Evolutionary conservation across 2,797 vertebrate species (phyloP).

Genomic region (Varecia variegata): DNA sequence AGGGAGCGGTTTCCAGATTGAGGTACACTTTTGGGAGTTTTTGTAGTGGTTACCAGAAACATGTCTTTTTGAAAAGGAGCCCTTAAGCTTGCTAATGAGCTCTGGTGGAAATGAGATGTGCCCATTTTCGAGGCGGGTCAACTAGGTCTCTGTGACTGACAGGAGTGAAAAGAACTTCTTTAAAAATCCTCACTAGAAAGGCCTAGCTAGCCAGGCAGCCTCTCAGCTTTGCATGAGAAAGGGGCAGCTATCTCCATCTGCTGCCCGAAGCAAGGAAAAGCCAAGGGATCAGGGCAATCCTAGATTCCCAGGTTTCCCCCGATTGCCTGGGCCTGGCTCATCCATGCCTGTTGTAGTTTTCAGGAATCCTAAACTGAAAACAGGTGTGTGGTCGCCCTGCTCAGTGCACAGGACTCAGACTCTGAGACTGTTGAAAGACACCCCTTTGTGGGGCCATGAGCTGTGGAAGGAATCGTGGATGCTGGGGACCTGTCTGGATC

Average conservation of each 20-base stretch:
- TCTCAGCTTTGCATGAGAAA: neutral
- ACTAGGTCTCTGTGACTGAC: neutral
- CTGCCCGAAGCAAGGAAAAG: neutral
- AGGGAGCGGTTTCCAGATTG: neutral
- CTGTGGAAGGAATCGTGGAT: neutral
- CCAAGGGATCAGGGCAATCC: neutral
- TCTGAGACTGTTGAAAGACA: neutral
- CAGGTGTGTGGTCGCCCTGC: neutral
- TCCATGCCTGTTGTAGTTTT: neutral
- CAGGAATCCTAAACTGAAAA: slow-evolving; percentile 1
- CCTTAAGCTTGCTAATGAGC: neutral
- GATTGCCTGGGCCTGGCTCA: neutral
- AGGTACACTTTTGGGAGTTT: neutral
- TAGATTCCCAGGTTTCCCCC: neutral
- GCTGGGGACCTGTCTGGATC: neutral
- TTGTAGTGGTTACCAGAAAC: neutral
- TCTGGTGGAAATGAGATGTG: neutral
- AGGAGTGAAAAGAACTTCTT: neutral
- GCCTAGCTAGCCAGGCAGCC: neutral
- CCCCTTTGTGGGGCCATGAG: neutral
- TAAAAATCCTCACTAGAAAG: neutral
- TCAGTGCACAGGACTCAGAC: neutral
- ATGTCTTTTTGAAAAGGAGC: neutral
- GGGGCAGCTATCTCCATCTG: neutral
- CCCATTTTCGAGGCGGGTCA: neutral